These are phyloP conservation scores for Lytechinus variegatus DNA, from an alignment of 35 echinoderm and acorn worm species.

Conservation along the genomic window DNA sequence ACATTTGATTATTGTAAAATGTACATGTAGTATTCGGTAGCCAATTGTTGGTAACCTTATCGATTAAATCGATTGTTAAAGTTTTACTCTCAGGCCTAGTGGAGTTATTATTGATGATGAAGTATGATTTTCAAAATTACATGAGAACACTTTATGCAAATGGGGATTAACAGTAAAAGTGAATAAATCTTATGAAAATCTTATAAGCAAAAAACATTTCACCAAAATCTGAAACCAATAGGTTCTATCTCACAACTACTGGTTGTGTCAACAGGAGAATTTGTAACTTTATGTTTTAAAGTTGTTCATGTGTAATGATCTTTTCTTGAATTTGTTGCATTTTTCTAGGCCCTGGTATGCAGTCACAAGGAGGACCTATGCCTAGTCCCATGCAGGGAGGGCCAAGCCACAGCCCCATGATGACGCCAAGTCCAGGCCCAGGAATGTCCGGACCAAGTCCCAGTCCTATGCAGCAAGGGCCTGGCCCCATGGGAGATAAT, in stretches of 20 bases:
- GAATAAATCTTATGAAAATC: no score
- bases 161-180: no score
- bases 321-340: neutral
- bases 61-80: no score
- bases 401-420: constrained; percentile 60
- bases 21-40: no score
- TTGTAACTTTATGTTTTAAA: neutral
- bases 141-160: no score
- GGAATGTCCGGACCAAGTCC: constrained; percentile 62
- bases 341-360: constrained; percentile 25
- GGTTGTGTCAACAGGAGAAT: neutral
- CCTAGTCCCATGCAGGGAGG: constrained; percentile 61
- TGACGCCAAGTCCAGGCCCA: constrained; percentile 66
- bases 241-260: neutral
- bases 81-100: no score
- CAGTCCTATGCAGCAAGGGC: constrained; percentile 71
- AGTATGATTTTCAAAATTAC: no score
- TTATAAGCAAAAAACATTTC: no score
- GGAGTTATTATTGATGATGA: no score
- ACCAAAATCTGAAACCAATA: no score
- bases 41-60: no score
- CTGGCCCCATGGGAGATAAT: constrained; percentile 59
- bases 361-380: constrained; percentile 54
- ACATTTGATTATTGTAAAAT: no score
- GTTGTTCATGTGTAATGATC: neutral